These are phyloP conservation scores for Philypnodon macrostomus DNA, from an alignment of 2,797 vertebrate species.

Conservation along the genomic window DNA sequence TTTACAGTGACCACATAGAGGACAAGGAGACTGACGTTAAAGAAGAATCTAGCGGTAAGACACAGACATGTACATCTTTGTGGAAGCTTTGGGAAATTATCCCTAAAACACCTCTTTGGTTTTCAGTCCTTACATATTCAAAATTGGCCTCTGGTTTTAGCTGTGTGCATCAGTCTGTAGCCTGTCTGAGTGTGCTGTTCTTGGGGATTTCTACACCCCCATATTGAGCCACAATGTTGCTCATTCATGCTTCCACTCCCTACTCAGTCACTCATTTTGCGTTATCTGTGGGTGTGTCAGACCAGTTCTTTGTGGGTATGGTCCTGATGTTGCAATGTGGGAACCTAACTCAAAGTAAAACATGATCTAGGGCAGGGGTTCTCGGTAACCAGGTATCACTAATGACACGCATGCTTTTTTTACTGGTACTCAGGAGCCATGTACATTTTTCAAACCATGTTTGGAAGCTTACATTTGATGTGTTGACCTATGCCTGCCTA, in stretches of 20 bases:
- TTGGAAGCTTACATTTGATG: too few relatives aligned
- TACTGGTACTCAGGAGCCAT: too few relatives aligned
- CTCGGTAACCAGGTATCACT: too few relatives aligned
- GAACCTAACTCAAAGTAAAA: conserved; percentile 28
- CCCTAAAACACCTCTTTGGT: conserved; percentile 13
- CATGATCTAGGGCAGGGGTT: background rate
- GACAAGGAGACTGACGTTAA: conserved; percentile 88
- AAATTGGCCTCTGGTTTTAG: conserved; percentile 18
- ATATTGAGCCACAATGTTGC: conserved; percentile 58
- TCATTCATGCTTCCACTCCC: conserved; percentile 60
- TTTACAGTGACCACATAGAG: conserved; percentile 86
- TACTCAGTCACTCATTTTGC: conserved; percentile 22
- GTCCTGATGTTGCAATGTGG: conserved; percentile 41
- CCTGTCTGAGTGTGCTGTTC: conserved; percentile 39
- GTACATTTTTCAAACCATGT: too few relatives aligned
- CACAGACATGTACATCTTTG: background rate
- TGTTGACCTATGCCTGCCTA: too few relatives aligned
- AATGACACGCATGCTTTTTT: too few relatives aligned
- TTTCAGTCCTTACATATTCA: conserved; percentile 21
- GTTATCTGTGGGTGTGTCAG: conserved; percentile 16
- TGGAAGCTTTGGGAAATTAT: background rate
- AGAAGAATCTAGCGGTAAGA: conserved; percentile 83
- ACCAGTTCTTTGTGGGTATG: conserved; percentile 25
- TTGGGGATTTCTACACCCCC: conserved; percentile 66
- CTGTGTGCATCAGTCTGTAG: conserved; percentile 20